Evolutionary conservation across 2,888 invertebrate genomes (phyloP).

Genomic region (Chironomus tentans): DNA sequence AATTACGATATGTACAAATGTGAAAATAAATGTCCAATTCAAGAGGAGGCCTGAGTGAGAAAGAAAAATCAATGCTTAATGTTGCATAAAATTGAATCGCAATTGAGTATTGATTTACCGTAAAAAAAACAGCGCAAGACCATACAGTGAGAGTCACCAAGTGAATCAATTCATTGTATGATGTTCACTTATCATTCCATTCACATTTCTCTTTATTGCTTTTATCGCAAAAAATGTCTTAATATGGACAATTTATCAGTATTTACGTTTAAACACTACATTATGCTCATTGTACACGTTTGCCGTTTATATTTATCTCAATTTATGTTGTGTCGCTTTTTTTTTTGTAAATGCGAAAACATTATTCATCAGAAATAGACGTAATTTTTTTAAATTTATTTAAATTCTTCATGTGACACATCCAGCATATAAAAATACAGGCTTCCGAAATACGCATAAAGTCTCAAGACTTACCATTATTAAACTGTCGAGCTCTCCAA

Average conservation of each 20-base stretch:
- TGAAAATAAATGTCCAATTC: no score
- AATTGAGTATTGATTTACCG: slow-evolving; percentile 9
- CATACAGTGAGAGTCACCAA: not conserved
- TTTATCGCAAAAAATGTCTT: not conserved
- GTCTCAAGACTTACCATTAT: slow-evolving; percentile 42
- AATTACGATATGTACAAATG: no score
- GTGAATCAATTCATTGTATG: not conserved
- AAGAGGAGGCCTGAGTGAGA: not conserved
- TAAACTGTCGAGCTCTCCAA: slow-evolving; percentile 48
- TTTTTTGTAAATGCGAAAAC: not conserved
- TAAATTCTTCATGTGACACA: not conserved
- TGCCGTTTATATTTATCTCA: not conserved
- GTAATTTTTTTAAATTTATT: not conserved
- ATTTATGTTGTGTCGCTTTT: not conserved
- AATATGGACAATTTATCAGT: slow-evolving; percentile 3
- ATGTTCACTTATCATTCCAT: slow-evolving; percentile 6
- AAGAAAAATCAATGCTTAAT: slow-evolving; percentile 3
- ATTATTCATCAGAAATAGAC: not conserved
- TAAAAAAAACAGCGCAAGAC: not conserved
- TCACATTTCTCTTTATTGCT: not conserved
- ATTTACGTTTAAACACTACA: not conserved
- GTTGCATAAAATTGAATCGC: slow-evolving; percentile 18
- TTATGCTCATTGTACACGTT: not conserved
- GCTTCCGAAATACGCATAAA: no score
- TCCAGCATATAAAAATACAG: slow-evolving; percentile 29